Evolutionary conservation across 2,888 invertebrate species (phyloP).

Genomic region (Drosophila gaucha): DNA sequence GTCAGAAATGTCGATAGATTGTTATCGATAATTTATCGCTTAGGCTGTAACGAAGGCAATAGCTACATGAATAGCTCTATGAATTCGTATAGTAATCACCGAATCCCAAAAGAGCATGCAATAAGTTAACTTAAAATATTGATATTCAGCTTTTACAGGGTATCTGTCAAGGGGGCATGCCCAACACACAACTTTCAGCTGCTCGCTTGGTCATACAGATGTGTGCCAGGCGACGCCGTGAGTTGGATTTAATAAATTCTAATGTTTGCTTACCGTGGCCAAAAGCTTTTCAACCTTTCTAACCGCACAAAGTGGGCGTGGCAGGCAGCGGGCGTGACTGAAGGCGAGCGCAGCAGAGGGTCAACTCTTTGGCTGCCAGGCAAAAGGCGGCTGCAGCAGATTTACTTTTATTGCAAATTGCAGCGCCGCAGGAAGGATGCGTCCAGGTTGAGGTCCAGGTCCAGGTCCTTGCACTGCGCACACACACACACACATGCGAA

Average conservation of each 20-base stretch:
- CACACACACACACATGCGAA: slow-evolving; percentile 8
- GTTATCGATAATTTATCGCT: too few species aligned
- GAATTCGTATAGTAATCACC: too few species aligned
- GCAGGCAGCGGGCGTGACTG: neutral
- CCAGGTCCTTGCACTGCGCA: slow-evolving; percentile 18
- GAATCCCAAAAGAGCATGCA: too few species aligned
- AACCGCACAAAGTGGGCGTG: slow-evolving; percentile 42
- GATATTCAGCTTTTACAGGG: slow-evolving; percentile 9
- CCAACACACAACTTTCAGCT: neutral
- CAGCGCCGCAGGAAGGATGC: slow-evolving; percentile 55
- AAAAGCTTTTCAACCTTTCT: slow-evolving; percentile 69
- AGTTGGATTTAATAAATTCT: slow-evolving; percentile 78
- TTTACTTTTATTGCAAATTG: slow-evolving; percentile 78
- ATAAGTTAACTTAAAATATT: too few species aligned
- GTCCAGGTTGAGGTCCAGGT: slow-evolving; percentile 11
- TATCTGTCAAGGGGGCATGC: neutral
- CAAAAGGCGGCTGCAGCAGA: slow-evolving; percentile 47
- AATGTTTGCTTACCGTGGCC: slow-evolving; percentile 78
- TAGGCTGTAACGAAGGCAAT: too few species aligned
- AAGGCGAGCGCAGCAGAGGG: neutral
- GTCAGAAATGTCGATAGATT: too few species aligned
- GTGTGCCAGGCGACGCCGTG: slow-evolving; percentile 20
- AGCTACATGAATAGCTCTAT: too few species aligned
- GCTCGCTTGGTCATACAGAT: slow-evolving; percentile 14
- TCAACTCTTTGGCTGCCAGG: slow-evolving; percentile 10